Conservation (phyloP, 2,888 invertebrate genomes). For the Sipha maydis region DNA sequence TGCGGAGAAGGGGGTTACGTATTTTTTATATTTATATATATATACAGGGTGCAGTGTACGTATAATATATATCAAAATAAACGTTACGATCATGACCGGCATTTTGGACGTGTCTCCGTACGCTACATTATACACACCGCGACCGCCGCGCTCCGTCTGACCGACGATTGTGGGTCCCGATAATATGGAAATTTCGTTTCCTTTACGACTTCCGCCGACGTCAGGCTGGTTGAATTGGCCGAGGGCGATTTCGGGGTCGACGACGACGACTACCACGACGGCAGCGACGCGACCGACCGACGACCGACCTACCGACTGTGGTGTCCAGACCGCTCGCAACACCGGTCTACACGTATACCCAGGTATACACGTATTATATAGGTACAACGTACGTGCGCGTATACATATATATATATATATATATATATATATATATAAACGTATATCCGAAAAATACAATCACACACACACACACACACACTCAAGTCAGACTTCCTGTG, state of each 20-base stretch:
- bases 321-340: constrained; percentile 39
- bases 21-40: too few species aligned
- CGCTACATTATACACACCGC: too few species aligned
- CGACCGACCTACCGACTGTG: constrained; percentile 20
- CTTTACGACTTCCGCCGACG: constrained; percentile 64
- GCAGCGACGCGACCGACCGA: background rate
- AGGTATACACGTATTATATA: background rate
- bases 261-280: constrained; percentile 2
- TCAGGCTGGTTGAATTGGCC: constrained; percentile 64
- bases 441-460: constrained; percentile 25
- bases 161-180: constrained; percentile 55
- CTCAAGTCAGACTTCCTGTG: constrained; percentile 53
- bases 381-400: background rate
- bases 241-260: constrained; percentile 59
- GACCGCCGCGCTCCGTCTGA: constrained; percentile 1
- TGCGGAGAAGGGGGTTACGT: background rate
- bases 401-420: background rate
- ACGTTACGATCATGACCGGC: constrained; percentile 60
- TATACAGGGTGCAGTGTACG: background rate
- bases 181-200: constrained; percentile 64
- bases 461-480: background rate
- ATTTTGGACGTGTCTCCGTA: constrained; percentile 37
- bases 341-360: constrained; percentile 17
- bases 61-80: constrained; percentile 44
- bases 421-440: background rate